A percentile compares a stretch with the other conserved stretches of the same genome.
Conservation (phyloP, 2,888 invertebrate genomes). For the Drosophila nr. medialis region DNA sequence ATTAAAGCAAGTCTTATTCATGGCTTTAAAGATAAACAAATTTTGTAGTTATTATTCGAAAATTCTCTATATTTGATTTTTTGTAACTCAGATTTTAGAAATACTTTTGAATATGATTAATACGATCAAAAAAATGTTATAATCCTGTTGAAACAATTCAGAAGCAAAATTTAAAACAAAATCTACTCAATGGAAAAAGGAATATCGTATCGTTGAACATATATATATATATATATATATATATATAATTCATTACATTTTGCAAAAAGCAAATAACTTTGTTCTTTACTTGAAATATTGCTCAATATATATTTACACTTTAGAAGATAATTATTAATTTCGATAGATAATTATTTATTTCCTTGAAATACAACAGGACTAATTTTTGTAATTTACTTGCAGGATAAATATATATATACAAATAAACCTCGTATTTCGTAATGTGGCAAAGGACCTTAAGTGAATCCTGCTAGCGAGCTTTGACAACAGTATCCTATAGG, state of each 20-base stretch:
- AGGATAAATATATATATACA: slow-evolving; percentile 2
- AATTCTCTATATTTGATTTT: neutral
- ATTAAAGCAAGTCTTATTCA: neutral
- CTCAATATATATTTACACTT: neutral
- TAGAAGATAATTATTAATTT: neutral
- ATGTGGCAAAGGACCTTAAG: slow-evolving; percentile 37
- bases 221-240: too few relatives aligned
- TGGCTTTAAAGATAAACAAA: neutral
- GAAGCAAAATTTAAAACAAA: neutral
- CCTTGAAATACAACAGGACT: neutral
- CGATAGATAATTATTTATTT: neutral
- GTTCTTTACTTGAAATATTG: neutral
- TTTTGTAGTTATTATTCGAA: neutral
- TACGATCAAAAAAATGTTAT: neutral
- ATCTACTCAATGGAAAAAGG: neutral
- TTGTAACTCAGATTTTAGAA: neutral
- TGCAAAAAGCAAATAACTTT: neutral
- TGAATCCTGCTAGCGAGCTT: neutral
- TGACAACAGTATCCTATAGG: neutral
- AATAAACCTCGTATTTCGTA: neutral
- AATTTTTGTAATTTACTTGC: slow-evolving; percentile 5
- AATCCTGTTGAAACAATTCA: neutral
- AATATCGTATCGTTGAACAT: neutral
- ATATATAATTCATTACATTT: too few relatives aligned
- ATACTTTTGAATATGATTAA: neutral